phyloP scores from a whole-genome alignment of 2,113 vertebrate genomes.

The Thryonomys swinderianus region DNA sequence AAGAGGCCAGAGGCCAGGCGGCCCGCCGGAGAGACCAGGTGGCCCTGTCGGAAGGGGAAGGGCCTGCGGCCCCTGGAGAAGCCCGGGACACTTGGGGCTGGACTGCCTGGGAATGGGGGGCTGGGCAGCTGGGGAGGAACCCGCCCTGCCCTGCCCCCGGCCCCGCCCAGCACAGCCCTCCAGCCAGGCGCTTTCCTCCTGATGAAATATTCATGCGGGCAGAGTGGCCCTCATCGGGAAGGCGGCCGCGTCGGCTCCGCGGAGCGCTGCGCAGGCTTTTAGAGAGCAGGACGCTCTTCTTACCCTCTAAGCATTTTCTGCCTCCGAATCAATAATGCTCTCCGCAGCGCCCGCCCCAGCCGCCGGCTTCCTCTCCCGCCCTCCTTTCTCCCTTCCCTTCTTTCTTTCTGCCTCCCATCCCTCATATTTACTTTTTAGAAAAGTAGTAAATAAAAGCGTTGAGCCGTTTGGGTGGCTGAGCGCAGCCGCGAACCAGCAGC shows the following conservation, averaged over 20 bases:
- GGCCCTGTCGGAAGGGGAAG: not conserved
- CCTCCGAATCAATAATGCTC: constrained; percentile 89
- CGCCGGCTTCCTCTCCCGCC: rapidly evolving
- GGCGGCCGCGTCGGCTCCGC: constrained; percentile 77
- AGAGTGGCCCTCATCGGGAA: constrained; percentile 89
- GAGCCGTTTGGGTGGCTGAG: constrained; percentile 1
- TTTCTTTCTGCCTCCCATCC: not conserved
- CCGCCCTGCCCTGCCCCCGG: not conserved
- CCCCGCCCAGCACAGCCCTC: constrained; percentile 37
- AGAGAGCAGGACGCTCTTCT: constrained; percentile 87
- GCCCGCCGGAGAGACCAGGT: not conserved
- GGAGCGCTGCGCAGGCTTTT: constrained; percentile 86
- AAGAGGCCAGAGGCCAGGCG: not conserved
- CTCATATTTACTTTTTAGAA: not conserved
- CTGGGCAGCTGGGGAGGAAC: not conserved
- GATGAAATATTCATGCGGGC: constrained; percentile 97
- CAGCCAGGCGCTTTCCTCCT: constrained; percentile 70
- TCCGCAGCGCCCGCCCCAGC: constrained; percentile 44
- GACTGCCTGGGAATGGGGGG: not conserved
- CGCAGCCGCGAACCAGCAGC: not conserved
- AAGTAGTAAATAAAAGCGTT: not conserved
- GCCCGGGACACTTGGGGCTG: not conserved
- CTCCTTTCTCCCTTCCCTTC: not conserved
- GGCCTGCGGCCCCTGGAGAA: not conserved
- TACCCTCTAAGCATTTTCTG: constrained; percentile 90